phyloP scores from a whole-genome alignment of 2,888 invertebrate genomes.

The Synergus gifuensis region DNA sequence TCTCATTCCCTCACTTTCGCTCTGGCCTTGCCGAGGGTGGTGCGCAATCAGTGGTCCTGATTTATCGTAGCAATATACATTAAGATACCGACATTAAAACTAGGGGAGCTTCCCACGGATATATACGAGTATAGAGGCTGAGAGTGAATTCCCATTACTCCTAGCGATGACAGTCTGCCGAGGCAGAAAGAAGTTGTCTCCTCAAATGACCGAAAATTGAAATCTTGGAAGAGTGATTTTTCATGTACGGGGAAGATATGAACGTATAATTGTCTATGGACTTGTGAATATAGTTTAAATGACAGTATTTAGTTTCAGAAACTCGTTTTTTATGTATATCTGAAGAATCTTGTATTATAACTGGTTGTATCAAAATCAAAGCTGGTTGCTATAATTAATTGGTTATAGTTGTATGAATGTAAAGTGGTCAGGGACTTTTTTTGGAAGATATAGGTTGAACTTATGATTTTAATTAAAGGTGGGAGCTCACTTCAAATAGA shows the following conservation, averaged over 20 bases:
- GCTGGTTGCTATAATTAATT: neutral
- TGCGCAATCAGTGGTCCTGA: constrained; percentile 77
- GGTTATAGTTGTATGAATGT: neutral
- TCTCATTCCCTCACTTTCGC: constrained; percentile 40
- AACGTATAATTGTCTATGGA: neutral
- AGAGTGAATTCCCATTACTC: constrained; percentile 42
- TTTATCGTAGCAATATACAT: constrained; percentile 78
- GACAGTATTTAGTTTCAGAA: neutral
- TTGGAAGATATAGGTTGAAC: neutral
- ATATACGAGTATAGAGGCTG: constrained; percentile 30
- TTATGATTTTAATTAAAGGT: neutral
- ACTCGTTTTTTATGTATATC: neutral
- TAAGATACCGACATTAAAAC: constrained; percentile 78
- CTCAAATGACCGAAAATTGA: constrained; percentile 45
- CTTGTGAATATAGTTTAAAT: neutral
- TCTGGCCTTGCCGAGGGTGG: constrained; percentile 59
- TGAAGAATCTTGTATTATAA: no score
- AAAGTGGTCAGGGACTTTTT: neutral
- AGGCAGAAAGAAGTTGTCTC: constrained; percentile 45
- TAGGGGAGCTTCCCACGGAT: constrained; percentile 71
- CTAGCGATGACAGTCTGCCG: constrained; percentile 47
- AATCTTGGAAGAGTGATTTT: constrained; percentile 33
- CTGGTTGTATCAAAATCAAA: neutral
- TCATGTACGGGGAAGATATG: no score
- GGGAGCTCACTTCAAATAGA: neutral